Percentiles rank a stretch among this genome's conserved stretches.
These are phyloP conservation scores for Phalera bucephala DNA, from an alignment of 2,888 invertebrate genomes.

Conservation along the genomic window DNA sequence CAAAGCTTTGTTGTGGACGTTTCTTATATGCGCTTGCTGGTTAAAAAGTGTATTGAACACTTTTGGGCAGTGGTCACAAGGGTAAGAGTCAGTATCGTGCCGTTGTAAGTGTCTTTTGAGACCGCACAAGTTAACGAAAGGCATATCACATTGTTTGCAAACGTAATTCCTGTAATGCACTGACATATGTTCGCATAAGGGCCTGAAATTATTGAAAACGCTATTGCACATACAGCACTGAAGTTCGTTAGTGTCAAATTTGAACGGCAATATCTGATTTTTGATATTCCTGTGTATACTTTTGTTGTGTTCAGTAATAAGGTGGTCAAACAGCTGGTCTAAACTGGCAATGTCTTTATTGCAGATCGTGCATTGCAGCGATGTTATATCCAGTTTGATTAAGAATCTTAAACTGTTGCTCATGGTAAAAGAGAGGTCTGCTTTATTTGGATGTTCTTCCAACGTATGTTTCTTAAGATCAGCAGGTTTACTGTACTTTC, in stretches of 20 bases:
- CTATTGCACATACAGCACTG: constrained; percentile 43
- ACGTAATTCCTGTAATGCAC: constrained; percentile 49
- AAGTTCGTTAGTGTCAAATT: constrained; percentile 35
- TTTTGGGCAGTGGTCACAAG: not conserved
- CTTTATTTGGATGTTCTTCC: constrained; percentile 13
- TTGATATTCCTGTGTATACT: constrained; percentile 27
- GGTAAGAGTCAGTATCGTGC: not conserved
- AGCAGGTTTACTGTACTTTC: constrained; percentile 37
- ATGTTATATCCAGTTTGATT: constrained; percentile 49
- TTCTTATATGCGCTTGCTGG: not conserved
- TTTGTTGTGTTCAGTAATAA: not conserved
- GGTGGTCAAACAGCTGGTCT: not conserved
- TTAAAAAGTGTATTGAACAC: not conserved
- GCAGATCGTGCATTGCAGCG: constrained; percentile 42
- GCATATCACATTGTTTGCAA: constrained; percentile 34
- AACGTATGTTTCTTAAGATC: constrained; percentile 48
- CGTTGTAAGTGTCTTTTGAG: not conserved
- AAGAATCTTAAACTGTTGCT: constrained; percentile 6
- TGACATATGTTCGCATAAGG: constrained; percentile 46
- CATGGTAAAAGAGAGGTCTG: constrained; percentile 13
- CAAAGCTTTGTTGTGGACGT: not conserved
- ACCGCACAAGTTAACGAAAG: not conserved
- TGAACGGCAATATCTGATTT: constrained; percentile 46
- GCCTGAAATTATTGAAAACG: constrained; percentile 19
- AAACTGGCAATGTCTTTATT: constrained; percentile 5